These are phyloP conservation scores for Ovibos moschatus DNA, from an alignment of 2,113 vertebrate species.

Conservation along the genomic window DNA sequence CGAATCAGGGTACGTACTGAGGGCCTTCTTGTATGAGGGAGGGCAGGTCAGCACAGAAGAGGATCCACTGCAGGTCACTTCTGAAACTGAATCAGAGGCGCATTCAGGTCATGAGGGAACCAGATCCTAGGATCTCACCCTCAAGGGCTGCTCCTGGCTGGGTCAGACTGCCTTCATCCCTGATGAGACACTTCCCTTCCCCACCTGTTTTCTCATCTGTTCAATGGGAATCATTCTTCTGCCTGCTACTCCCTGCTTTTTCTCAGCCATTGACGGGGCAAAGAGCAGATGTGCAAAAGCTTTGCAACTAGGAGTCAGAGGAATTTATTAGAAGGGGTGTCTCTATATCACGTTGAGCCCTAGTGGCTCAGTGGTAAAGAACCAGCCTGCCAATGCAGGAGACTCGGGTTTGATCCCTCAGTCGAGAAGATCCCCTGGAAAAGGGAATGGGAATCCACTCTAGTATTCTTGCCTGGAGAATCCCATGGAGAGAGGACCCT, in stretches of 20 bases:
- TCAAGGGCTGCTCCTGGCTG: neutral
- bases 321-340: neutral
- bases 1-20: constrained; percentile 82
- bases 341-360: neutral
- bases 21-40: constrained; percentile 93
- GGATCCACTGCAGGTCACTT: constrained; percentile 87
- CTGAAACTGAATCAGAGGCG: constrained; percentile 83
- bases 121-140: neutral
- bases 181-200: neutral
- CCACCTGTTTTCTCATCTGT: neutral
- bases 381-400: neutral
- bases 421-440: neutral
- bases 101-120: neutral
- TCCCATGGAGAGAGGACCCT: neutral
- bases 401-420: neutral
- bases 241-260: neutral
- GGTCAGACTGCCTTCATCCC: neutral
- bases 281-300: neutral
- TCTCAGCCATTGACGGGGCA: neutral
- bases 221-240: neutral
- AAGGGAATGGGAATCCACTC: neutral
- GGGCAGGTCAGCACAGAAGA: constrained; percentile 88
- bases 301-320: neutral
- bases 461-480: neutral
- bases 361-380: neutral